phyloP scores from a whole-genome alignment of 2,888 invertebrate genomes.

The Dascillus cervinus region DNA sequence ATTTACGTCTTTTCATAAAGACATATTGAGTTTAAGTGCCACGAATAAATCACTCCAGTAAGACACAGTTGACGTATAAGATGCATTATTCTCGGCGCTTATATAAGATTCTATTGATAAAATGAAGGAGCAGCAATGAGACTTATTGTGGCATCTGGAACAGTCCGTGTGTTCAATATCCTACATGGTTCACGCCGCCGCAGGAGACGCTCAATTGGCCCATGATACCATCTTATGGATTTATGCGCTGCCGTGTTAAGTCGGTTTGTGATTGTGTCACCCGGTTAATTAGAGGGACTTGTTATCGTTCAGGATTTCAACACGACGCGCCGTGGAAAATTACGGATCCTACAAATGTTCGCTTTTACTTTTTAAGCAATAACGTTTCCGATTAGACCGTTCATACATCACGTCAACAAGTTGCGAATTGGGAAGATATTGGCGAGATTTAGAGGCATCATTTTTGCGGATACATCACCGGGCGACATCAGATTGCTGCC shows the following conservation, averaged over 20 bases:
- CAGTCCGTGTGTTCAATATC: constrained; percentile 10
- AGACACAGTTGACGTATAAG: neutral
- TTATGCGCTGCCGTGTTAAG: constrained; percentile 33
- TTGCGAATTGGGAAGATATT: no score
- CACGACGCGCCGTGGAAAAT: no score
- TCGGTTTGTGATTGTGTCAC: constrained; percentile 35
- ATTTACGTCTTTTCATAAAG: no score
- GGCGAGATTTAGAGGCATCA: constrained; percentile 13
- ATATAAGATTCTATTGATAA: no score
- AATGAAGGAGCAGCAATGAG: neutral
- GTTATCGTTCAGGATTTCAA: constrained; percentile 30
- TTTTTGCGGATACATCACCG: constrained; percentile 14
- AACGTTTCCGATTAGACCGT: no score
- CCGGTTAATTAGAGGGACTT: constrained; percentile 33
- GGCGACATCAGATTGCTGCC: constrained; percentile 15
- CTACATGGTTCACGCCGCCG: constrained; percentile 8
- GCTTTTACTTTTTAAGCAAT: no score
- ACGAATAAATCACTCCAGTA: neutral
- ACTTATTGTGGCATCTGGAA: constrained; percentile 4
- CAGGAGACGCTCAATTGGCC: constrained; percentile 27
- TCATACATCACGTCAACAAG: no score
- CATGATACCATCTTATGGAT: constrained; percentile 28
- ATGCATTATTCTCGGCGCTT: neutral
- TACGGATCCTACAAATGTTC: no score
- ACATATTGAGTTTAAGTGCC: neutral